Base-by-base conservation (phyloP, 1,140 invertebrate species). In the Drosophila pruinosa region DNA sequence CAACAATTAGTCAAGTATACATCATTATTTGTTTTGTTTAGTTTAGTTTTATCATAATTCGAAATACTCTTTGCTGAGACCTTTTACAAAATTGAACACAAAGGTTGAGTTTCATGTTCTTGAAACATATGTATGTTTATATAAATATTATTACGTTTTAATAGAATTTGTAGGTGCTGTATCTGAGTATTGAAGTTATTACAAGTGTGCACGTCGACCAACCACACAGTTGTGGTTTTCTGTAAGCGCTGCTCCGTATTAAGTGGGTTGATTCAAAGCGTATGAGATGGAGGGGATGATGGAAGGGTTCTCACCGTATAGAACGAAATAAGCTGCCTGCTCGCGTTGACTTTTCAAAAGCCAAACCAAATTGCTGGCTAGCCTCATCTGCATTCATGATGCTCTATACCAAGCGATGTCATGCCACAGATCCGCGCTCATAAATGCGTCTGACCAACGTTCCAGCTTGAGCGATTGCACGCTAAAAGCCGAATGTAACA, bases 401-500 rank as follows among this genome's bases (percentile, higher is more conserved):
- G 36, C 36, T 39, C 14, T n/a, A n/a, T n/a, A n/a, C 14, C 14
- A 14, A 17, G 4, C 14, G 36, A 15, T 26, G 22, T 48, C 54
- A 59, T 56, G 38, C 61, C 31, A 28, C 15, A 22, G 24, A 8
- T 3, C 4, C 17, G 10, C 43, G 10, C 21, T 17, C 19, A n/a
- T n/a, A n/a, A n/a, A n/a, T n/a, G n/a, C n/a, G n/a, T n/a, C n/a
- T n/a, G n/a, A n/a, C n/a, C n/a, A n/a, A n/a, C n/a, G n/a, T n/a
- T n/a, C 31, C 31, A 5, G 41, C 36, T 17, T 34, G 15, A 14
- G 19, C 3, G 36, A 63, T 73, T 38, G 72, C 31, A 59, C 26
- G 67, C 79, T 86, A 73, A 85, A 76, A 80, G 80, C 75, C 61
- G 43, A 76, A 86, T 86, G 77, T 69, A 86, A 86, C 82, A 86